phyloP scores from a whole-genome alignment of 2,888 invertebrate species.

The Exephanes ischioxanthus region DNA sequence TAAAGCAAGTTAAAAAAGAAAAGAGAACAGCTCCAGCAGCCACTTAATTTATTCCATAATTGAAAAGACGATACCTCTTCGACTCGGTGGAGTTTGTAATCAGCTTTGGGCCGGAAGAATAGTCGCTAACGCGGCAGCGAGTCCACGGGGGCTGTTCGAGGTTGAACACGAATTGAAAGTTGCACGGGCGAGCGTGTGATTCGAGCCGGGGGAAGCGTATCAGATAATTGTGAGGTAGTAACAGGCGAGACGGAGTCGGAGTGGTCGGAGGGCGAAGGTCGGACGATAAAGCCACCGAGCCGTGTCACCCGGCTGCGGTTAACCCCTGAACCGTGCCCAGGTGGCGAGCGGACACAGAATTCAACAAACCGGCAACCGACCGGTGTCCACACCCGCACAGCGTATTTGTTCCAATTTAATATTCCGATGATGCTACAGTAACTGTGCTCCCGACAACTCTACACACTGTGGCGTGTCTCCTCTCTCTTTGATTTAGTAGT shows the following conservation, averaged over 20 bases:
- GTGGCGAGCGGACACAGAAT: conserved; percentile 35
- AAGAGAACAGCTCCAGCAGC: too few relatives aligned
- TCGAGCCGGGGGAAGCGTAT: neutral
- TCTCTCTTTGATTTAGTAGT: too few relatives aligned
- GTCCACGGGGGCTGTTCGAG: neutral
- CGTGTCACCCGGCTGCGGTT: conserved; percentile 60
- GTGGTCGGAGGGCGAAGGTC: conserved; percentile 44
- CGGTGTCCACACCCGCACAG: neutral
- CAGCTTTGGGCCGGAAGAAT: neutral
- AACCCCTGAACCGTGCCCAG: conserved; percentile 53
- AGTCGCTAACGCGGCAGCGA: neutral
- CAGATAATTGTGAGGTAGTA: conserved; percentile 6
- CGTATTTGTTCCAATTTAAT: too few relatives aligned
- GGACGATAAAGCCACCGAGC: conserved; percentile 51
- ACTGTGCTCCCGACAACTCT: too few relatives aligned
- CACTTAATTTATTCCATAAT: too few relatives aligned
- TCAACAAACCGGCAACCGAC: conserved; percentile 14
- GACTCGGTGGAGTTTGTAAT: neutral
- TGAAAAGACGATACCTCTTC: too few relatives aligned
- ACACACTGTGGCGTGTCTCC: too few relatives aligned
- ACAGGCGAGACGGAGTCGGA: neutral
- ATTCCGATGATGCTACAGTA: too few relatives aligned
- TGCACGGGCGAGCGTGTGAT: neutral
- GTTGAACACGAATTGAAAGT: conserved; percentile 28
- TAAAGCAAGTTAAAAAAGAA: too few relatives aligned